These are phyloP conservation scores for Eciton burchellii DNA, from an alignment of 1,140 invertebrate species.

Conservation along the genomic window DNA sequence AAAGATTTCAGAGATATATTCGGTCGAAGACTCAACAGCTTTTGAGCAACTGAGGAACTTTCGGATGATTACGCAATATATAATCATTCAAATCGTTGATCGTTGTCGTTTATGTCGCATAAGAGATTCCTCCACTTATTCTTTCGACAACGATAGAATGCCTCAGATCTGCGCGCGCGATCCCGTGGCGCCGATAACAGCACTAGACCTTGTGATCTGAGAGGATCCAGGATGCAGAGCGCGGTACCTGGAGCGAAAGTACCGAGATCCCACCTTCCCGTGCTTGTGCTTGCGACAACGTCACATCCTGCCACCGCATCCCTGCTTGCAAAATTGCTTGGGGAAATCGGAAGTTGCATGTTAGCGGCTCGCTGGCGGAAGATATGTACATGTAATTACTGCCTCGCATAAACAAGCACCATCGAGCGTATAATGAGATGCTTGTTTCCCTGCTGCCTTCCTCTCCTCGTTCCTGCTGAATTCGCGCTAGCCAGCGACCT, in stretches of 20 bases:
- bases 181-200: too few species aligned
- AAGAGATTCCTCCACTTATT: too few species aligned
- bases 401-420: neutral
- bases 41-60: neutral
- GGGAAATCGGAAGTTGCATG: neutral
- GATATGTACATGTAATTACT: slow-evolving; percentile 47
- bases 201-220: too few species aligned
- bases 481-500: neutral
- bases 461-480: neutral
- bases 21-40: neutral
- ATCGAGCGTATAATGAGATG: neutral
- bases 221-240: slow-evolving; percentile 25
- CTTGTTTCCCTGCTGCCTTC: neutral
- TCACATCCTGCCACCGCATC: slow-evolving; percentile 48
- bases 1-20: too few species aligned
- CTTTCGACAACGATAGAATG: too few species aligned
- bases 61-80: too few species aligned
- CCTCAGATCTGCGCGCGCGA: too few species aligned
- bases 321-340: slow-evolving; percentile 47
- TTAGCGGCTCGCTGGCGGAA: neutral
- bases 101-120: too few species aligned
- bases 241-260: slow-evolving; percentile 17
- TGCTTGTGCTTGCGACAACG: slow-evolving; percentile 37
- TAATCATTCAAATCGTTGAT: too few species aligned
- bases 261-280: slow-evolving; percentile 21